Evolutionary conservation across 2,113 vertebrate species (phyloP).

Genomic region (Noctilio leporinus): DNA sequence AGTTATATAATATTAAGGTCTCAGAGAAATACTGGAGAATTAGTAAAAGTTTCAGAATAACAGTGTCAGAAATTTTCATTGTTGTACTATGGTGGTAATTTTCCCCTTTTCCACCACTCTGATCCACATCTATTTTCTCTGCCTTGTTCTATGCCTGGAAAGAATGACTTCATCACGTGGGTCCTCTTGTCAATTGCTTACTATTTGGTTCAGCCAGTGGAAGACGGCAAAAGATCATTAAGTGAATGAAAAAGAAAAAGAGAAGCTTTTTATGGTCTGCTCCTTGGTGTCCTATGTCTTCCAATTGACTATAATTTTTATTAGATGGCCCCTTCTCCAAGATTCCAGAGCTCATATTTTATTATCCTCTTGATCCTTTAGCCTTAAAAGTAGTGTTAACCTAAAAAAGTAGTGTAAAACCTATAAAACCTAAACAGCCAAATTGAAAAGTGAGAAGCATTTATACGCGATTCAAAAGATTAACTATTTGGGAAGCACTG

Average conservation of each 20-base stretch:
- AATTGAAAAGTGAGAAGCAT: not conserved
- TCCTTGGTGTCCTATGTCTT: not conserved
- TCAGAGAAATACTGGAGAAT: not conserved
- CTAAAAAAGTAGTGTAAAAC: not conserved
- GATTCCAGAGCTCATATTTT: not conserved
- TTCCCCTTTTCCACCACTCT: not conserved
- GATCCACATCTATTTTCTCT: not conserved
- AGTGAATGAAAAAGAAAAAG: not conserved
- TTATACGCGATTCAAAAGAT: too few relatives aligned
- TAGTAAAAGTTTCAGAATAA: not conserved
- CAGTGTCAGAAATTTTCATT: not conserved
- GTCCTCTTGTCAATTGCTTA: not conserved
- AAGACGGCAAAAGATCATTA: not conserved
- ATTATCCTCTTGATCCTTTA: not conserved
- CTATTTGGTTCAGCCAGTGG: not conserved
- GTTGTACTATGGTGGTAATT: not conserved
- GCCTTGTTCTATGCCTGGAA: not conserved
- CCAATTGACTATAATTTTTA: not conserved
- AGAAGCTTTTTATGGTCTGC: not conserved
- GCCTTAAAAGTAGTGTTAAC: not conserved
- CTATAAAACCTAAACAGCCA: not conserved
- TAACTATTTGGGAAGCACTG: too few relatives aligned
- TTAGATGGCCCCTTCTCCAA: not conserved
- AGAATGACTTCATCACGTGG: not conserved
- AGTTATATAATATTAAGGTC: not conserved